phyloP scores from a whole-genome alignment of 2,113 vertebrate species.

The Myotis davidii region DNA sequence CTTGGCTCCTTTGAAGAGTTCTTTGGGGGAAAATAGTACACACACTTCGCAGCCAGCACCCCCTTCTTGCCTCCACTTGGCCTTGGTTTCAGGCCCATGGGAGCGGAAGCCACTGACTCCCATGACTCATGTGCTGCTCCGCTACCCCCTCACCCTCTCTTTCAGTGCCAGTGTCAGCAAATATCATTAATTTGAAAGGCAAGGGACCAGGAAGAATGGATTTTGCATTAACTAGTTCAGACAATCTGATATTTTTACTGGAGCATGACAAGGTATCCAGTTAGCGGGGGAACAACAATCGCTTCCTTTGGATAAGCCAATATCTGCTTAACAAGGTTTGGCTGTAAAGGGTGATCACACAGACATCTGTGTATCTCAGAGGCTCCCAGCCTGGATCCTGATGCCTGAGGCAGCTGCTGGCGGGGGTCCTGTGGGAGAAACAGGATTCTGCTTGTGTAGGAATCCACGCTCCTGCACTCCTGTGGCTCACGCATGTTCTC shows the following conservation, averaged over 20 bases:
- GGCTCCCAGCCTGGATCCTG: neutral
- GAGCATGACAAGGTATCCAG: conserved; percentile 46
- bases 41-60: neutral
- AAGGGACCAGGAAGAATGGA: conserved; percentile 69
- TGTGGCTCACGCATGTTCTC: neutral
- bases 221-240: conserved; percentile 74
- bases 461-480: neutral
- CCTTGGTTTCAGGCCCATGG: fast-evolving
- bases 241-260: conserved; percentile 67
- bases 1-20: conserved; percentile 3
- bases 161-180: conserved; percentile 21
- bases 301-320: conserved; percentile 50
- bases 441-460: neutral
- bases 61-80: fast-evolving
- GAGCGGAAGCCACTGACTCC: neutral
- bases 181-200: conserved; percentile 65
- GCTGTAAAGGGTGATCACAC: neutral
- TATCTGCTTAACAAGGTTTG: conserved; percentile 45
- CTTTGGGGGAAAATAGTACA: neutral
- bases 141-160: neutral
- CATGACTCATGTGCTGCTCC: fast-evolving
- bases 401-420: neutral
- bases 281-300: conserved; percentile 27
- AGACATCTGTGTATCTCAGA: neutral
- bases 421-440: neutral